phyloP scores from a whole-genome alignment of 2,888 invertebrate genomes.

The Arctia plantaginis region DNA sequence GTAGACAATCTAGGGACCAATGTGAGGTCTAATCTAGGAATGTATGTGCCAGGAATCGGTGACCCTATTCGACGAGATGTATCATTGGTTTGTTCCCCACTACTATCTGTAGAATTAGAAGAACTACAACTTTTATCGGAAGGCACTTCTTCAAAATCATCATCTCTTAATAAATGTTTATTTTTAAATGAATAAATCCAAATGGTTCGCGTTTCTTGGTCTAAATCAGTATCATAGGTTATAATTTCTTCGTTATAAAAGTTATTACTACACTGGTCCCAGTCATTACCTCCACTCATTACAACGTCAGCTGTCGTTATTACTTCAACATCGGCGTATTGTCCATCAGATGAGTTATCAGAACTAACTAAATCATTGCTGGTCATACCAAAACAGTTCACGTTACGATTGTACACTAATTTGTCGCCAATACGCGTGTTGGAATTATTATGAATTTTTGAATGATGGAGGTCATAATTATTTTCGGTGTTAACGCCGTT shows the following conservation, averaged over 20 bases:
- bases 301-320: constrained; percentile 37
- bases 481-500: constrained; percentile 15
- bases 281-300: constrained; percentile 36
- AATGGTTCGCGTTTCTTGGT: constrained; percentile 64
- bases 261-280: constrained; percentile 43
- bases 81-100: constrained; percentile 44
- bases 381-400: constrained; percentile 66
- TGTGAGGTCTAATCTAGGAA: constrained; percentile 70
- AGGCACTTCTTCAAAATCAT: constrained; percentile 57
- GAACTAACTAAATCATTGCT: constrained; percentile 61
- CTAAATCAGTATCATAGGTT: constrained; percentile 52
- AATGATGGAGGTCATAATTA: constrained; percentile 13
- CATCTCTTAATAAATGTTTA: constrained; percentile 62
- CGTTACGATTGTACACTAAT: constrained; percentile 50
- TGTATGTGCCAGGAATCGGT: constrained; percentile 63
- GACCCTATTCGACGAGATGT: constrained; percentile 59
- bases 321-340: constrained; percentile 50
- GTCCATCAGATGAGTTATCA: constrained; percentile 62
- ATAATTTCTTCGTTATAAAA: constrained; percentile 53
- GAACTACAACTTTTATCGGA: constrained; percentile 53
- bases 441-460: constrained; percentile 14
- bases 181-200: constrained; percentile 79
- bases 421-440: constrained; percentile 30
- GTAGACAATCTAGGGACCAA: constrained; percentile 70
- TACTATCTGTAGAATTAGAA: constrained; percentile 56